A percentile compares a stretch with the other conserved stretches of the same genome.
phyloP scores from a whole-genome alignment of 1,140 invertebrate genomes.

The Rhynchophorus ferrugineus region DNA sequence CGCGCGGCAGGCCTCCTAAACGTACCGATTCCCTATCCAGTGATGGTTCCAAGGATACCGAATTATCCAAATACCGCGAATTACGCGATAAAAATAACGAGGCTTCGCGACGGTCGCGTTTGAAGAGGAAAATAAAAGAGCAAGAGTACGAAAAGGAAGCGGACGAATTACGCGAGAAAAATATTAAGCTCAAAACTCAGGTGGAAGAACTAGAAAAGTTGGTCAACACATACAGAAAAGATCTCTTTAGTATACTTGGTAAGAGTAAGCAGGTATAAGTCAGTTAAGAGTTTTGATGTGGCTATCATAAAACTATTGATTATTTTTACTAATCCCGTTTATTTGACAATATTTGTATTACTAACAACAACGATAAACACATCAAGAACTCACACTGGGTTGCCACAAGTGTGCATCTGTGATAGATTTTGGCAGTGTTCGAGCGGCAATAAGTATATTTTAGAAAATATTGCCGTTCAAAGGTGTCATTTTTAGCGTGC shows the following conservation, averaged over 20 bases:
- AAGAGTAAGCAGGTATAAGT: slow-evolving; percentile 27
- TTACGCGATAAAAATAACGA: slow-evolving; percentile 68
- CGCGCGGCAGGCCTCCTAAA: slow-evolving; percentile 34
- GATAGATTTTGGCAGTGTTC: background rate
- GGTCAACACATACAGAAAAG: slow-evolving; percentile 34
- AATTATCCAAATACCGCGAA: slow-evolving; percentile 50
- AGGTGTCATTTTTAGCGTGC: background rate
- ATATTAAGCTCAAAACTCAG: slow-evolving; percentile 36
- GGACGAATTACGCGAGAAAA: slow-evolving; percentile 28
- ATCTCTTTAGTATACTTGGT: slow-evolving; percentile 37
- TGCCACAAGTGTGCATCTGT: background rate
- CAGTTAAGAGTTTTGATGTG: too few relatives aligned
- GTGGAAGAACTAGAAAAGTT: slow-evolving; percentile 37
- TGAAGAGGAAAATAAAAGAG: slow-evolving; percentile 64
- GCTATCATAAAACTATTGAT: too few relatives aligned
- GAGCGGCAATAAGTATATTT: background rate
- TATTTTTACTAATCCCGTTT: background rate
- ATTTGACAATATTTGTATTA: background rate
- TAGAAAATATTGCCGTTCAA: background rate
- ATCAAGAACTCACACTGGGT: background rate
- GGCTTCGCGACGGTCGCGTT: slow-evolving; percentile 61
- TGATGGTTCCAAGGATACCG: slow-evolving; percentile 34
- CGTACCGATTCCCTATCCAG: slow-evolving; percentile 30
- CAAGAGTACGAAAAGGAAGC: slow-evolving; percentile 31
- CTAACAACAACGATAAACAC: background rate